Percentiles rank a stretch among this genome's conserved stretches.
phyloP scores from a whole-genome alignment of 2,888 invertebrate species.

The Stenolophus ochropezus region DNA sequence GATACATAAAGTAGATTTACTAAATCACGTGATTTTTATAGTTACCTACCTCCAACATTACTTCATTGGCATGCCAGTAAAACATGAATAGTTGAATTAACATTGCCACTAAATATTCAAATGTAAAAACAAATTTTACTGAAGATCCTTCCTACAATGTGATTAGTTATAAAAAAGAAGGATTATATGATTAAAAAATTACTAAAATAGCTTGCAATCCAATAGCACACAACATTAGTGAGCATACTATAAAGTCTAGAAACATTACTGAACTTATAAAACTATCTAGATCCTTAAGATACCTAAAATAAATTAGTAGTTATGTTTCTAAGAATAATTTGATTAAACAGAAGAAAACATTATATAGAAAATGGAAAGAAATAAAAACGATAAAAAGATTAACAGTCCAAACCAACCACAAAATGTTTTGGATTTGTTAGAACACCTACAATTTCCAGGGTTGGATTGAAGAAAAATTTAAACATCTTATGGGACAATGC shows the following conservation, averaged over 20 bases:
- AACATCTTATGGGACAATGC: too few relatives aligned
- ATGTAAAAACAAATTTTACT: slow-evolving; percentile 66
- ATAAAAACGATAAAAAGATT: too few relatives aligned
- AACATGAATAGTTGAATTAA: slow-evolving; percentile 74
- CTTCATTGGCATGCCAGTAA: slow-evolving; percentile 75
- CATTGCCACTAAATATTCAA: slow-evolving; percentile 73
- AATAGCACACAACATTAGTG: slow-evolving; percentile 74
- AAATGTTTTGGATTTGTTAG: too few relatives aligned
- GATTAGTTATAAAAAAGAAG: background rate
- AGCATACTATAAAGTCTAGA: slow-evolving; percentile 73
- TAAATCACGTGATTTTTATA: background rate
- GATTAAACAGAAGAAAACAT: too few relatives aligned
- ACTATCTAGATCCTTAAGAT: slow-evolving; percentile 70
- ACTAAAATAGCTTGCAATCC: slow-evolving; percentile 71
- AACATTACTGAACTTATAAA: slow-evolving; percentile 74
- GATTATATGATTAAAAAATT: slow-evolving; percentile 9
- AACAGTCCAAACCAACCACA: too few relatives aligned
- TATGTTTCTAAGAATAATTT: too few relatives aligned
- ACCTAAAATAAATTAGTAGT: slow-evolving; percentile 68
- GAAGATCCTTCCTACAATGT: slow-evolving; percentile 62
- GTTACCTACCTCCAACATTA: slow-evolving; percentile 71
- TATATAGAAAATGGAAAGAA: background rate
- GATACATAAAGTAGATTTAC: too few relatives aligned
- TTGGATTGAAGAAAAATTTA: too few relatives aligned
- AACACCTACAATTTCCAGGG: too few relatives aligned